Evolutionary conservation across 2,888 invertebrate species (phyloP), one percentile per base, ranked within the genome.

Genomic region (Machimus atricapillus): DNA sequence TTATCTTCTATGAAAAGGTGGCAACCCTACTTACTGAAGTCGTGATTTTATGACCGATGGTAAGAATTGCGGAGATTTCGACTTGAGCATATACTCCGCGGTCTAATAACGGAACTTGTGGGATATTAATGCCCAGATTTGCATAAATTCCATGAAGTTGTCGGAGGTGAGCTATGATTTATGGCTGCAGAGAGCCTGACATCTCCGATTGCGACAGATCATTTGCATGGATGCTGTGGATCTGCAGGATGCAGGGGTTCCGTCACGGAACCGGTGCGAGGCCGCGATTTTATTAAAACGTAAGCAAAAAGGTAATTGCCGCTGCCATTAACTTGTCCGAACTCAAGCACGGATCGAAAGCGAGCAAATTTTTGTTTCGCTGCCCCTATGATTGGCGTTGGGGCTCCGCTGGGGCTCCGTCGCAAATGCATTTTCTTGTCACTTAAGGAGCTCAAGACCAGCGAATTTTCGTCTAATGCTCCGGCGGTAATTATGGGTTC

Each of bases 401-500:
- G 16, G n/a, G 66, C 58, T 31, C 58, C 74, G 34, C 34, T 4
- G 4, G 34, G 34, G 34, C 73, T 3, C 40, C 27, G 9, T 16
- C 74, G 27, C 31, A 56, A 78, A 66, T 73, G 43, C 74, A 85
- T 85, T 46, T 74, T 85, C 74, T n/a, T 85, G 85, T 85, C 85
- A 85, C 46, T 85, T 85, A 74, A 40, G 74, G 43, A 85, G 27
- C 74, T 19, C 74, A 73, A 85, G 23, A 73, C 74, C 73, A 85
- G 34, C 85, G 73, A 74, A 85, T 74, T 85, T 82, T 82, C 40
- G 85, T 85, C 85, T 85, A 85, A 85, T 43, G 85, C 37, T 74
- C 74, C 43, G 34, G 31, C 73, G 16, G 43, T 85, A 85, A 85
- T 85, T 74, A 85, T 85, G 52, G 85, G 74, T 74, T 85, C 74